phyloP scores from a whole-genome alignment of 1,140 invertebrate species.

The Kradibia gibbosae region DNA sequence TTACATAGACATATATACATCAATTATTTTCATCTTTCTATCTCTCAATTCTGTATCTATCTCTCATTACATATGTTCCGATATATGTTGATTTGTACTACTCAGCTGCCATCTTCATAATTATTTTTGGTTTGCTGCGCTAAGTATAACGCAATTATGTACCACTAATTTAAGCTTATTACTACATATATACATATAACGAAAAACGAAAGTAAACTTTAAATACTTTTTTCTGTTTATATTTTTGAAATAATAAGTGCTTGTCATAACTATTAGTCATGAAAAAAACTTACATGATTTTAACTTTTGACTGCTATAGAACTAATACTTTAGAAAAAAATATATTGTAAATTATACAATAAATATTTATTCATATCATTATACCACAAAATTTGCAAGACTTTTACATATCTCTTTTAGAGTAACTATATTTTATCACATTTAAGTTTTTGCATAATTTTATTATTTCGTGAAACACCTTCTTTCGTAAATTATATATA shows the following conservation, averaged over 20 bases:
- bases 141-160: neutral
- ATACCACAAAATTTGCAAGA: neutral
- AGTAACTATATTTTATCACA: neutral
- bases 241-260: neutral
- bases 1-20: no score
- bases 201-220: slow-evolving; percentile 18
- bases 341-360: neutral
- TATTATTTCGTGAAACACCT: neutral
- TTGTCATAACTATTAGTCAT: neutral
- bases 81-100: neutral
- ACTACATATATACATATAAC: neutral
- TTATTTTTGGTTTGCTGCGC: slow-evolving; percentile 11
- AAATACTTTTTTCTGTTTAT: neutral
- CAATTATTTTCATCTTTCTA: no score
- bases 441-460: slow-evolving; percentile 7
- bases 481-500: no score
- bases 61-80: no score
- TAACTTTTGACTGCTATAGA: neutral
- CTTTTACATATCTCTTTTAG: neutral
- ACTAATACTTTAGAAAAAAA: neutral
- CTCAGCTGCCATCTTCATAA: neutral
- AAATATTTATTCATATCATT: neutral
- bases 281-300: neutral
- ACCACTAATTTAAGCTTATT: neutral
- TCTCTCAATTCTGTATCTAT: no score